Evolutionary conservation across 2,797 vertebrate genomes (phyloP).

Genomic region (Sebastes trivittatus): DNA sequence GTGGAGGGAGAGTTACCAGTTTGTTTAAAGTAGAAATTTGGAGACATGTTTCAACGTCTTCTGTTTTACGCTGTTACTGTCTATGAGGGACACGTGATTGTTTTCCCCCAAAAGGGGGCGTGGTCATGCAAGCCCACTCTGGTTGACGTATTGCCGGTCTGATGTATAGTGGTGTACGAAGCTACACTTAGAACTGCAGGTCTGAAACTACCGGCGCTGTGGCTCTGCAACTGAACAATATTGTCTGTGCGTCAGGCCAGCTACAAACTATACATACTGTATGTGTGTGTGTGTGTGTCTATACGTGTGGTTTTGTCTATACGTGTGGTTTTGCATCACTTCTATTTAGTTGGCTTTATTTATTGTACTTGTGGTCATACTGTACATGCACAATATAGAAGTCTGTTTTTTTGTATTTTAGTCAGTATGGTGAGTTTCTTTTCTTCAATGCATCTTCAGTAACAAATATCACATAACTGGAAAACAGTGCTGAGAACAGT

Average conservation of each 20-base stretch:
- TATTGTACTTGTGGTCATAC: background rate
- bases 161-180: background rate
- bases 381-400: too few species aligned
- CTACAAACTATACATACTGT: background rate
- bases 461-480: background rate
- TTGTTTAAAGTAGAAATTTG: too few species aligned
- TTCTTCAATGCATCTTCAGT: background rate
- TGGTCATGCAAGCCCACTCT: too few species aligned
- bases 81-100: too few species aligned
- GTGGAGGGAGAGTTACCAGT: too few species aligned
- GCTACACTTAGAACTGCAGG: background rate
- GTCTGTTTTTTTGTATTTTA: background rate
- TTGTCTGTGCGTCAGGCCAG: background rate
- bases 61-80: too few species aligned
- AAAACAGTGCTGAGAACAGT: constrained; percentile 1
- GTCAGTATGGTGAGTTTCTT: background rate
- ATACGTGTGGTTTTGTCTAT: background rate
- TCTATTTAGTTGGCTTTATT: background rate
- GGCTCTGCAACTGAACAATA: background rate
- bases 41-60: too few species aligned
- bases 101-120: too few species aligned
- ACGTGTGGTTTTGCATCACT: background rate
- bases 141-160: rapidly evolving
- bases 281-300: background rate
- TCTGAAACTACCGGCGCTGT: background rate